phyloP scores from a whole-genome alignment of 2,888 invertebrate genomes.

The Stenichneumon culpator region DNA sequence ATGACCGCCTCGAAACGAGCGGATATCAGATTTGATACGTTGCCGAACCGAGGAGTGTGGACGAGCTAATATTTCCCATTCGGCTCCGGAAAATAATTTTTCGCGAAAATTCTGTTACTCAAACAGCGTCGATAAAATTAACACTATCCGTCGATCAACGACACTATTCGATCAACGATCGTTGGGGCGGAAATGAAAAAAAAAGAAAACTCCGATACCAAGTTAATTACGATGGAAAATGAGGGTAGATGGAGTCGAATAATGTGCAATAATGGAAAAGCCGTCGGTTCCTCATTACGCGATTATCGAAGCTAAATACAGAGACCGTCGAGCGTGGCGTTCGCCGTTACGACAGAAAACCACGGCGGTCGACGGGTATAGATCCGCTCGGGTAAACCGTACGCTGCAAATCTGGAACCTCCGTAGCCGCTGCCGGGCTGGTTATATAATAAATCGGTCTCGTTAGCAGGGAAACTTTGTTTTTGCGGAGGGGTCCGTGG shows the following conservation, averaged over 20 bases:
- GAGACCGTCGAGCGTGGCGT: neutral
- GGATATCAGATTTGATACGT: slow-evolving; percentile 36
- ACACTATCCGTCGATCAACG: neutral
- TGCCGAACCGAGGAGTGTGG: slow-evolving; percentile 1
- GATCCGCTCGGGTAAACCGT: slow-evolving; percentile 1
- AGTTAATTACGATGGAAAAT: neutral
- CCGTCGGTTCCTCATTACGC: neutral
- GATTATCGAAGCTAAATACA: slow-evolving; percentile 3
- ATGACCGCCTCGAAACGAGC: slow-evolving; percentile 14
- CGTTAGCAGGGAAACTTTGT: slow-evolving; percentile 82
- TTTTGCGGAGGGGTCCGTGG: slow-evolving; percentile 77
- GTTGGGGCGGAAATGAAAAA: neutral
- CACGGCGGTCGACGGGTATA: neutral
- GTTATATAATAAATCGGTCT: slow-evolving; percentile 83
- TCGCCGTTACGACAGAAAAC: neutral
- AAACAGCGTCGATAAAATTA: neutral
- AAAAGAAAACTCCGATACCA: neutral
- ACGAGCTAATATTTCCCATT: neutral
- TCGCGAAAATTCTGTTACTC: too few species aligned
- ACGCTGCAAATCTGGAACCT: slow-evolving; percentile 26
- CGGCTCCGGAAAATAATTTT: neutral
- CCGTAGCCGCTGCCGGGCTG: slow-evolving; percentile 33
- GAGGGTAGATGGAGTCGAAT: neutral
- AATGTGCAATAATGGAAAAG: neutral
- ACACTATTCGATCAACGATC: neutral